These are phyloP conservation scores for Notarius lentiginosus DNA, from an alignment of 2,113 vertebrate genomes.

Conservation along the genomic window DNA sequence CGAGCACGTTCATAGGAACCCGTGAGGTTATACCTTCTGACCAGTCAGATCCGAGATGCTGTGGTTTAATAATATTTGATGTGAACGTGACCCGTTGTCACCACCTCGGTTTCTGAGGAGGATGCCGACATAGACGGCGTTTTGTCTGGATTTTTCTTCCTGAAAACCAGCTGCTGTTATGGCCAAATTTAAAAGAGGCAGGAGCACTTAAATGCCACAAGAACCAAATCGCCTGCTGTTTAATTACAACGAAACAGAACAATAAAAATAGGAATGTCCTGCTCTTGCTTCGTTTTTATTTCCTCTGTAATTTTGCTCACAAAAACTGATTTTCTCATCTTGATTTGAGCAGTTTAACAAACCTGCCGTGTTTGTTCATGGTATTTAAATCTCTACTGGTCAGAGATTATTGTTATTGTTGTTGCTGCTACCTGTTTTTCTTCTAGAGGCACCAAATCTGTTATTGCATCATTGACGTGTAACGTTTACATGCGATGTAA, in stretches of 20 bases:
- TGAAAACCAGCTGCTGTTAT: background rate
- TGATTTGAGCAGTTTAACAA: background rate
- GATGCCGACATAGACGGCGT: too few relatives aligned
- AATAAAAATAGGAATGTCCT: background rate
- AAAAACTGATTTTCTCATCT: background rate
- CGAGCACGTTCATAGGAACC: too few relatives aligned
- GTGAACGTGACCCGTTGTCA: background rate
- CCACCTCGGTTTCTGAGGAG: too few relatives aligned
- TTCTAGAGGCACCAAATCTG: background rate
- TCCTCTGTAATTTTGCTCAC: background rate
- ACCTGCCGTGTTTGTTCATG: background rate
- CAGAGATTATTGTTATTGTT: background rate
- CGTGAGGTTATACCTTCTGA: too few relatives aligned
- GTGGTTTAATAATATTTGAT: background rate
- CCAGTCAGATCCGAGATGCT: background rate
- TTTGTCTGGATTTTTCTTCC: background rate
- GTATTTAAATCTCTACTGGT: background rate
- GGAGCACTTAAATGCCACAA: too few relatives aligned
- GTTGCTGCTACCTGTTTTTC: background rate
- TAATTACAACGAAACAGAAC: background rate
- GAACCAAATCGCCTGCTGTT: background rate
- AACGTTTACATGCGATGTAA: constrained; percentile 15
- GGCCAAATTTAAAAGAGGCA: background rate
- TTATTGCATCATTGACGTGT: constrained; percentile 9
- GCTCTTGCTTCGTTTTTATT: background rate